A percentile compares a stretch with the other conserved stretches of the same genome.
Conservation (phyloP, 2,797 vertebrate species). For the Amazona ochrocephala region DNA sequence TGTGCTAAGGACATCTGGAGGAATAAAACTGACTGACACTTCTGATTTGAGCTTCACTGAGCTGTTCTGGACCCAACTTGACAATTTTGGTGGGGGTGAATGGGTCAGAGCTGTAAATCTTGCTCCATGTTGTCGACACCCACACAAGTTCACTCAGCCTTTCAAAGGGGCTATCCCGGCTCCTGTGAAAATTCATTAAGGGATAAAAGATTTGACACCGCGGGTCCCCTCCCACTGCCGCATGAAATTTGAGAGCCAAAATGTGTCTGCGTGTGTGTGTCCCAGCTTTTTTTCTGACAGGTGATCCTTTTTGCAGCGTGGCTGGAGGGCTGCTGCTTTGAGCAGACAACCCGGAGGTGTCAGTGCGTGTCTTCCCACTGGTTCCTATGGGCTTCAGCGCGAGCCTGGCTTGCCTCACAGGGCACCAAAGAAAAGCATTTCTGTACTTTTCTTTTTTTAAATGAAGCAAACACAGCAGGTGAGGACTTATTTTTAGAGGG, state of each 20-base stretch:
- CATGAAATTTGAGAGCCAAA: slow-evolving; percentile 54
- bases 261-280: slow-evolving; percentile 57
- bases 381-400: not conserved
- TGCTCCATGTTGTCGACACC: slow-evolving; percentile 43
- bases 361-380: not conserved
- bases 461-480: slow-evolving; percentile 65
- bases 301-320: slow-evolving; percentile 51
- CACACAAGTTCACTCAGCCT: slow-evolving; percentile 64
- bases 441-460: slow-evolving; percentile 48
- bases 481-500: slow-evolving; percentile 69
- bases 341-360: slow-evolving; percentile 14
- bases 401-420: not conserved
- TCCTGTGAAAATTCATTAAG: slow-evolving; percentile 67
- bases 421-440: slow-evolving; percentile 21
- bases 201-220: slow-evolving; percentile 61
- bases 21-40: slow-evolving; percentile 63
- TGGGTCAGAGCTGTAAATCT: slow-evolving; percentile 69
- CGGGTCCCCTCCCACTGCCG: not conserved
- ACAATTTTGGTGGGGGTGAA: slow-evolving; percentile 59
- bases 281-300: slow-evolving; percentile 36
- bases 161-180: slow-evolving; percentile 59
- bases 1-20: slow-evolving; percentile 68
- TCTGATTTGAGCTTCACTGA: slow-evolving; percentile 43
- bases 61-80: slow-evolving; percentile 57
- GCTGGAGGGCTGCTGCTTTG: slow-evolving; percentile 39